Evolutionary conservation across 1,140 invertebrate species (phyloP), one percentile per base, ranked within the genome.

Genomic region (Samia ricini): DNA sequence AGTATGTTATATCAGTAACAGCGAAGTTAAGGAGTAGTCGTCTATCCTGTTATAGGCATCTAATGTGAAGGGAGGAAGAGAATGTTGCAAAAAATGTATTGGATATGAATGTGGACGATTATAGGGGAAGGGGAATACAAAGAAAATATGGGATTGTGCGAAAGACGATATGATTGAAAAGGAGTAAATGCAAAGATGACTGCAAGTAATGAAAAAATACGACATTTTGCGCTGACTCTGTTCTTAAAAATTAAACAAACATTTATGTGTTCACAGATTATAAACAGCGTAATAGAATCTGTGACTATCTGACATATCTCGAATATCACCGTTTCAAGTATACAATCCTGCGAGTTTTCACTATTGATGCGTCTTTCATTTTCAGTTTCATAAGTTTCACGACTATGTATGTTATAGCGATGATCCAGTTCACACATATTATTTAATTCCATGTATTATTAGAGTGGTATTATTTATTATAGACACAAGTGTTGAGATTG

Each of bases 331-430:
- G 8, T 2, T 56, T 56, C 24, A 56, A 56, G 2, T 56, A 26
- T 19, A 19, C 22, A n/a, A 24, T 56, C 15, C n/a, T 56, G 18
- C 8, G 54, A 24, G 24, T 18, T 26, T 18, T 56, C 8, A 26
- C 10, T 29, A 2, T 56, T n/a, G 19, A 56, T 18, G 24, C n/a
- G 5, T 19, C n/a, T 1, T 26, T 56, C n/a, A 2, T 56, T 12
- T 26, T 56, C 8, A 18, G 15, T 8, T 26, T 56, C 4, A 26
- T 56, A 22, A 20, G 6, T 8, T 15, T 56, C 15, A n/a, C n/a
- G n/a, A 56, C n/a, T 19, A 29, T 18, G 15, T 56, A 56, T 18
- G n/a, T 56, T n/a, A 29, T 56, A 56, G 24, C 24, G 8, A 24
- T 56, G 18, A 29, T 26, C 0, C 54, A 56, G n/a, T 56, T 56